Percentiles rank a stretch among this genome's conserved stretches.
phyloP scores from a whole-genome alignment of 2,797 vertebrate species.

The Staurois parvus region DNA sequence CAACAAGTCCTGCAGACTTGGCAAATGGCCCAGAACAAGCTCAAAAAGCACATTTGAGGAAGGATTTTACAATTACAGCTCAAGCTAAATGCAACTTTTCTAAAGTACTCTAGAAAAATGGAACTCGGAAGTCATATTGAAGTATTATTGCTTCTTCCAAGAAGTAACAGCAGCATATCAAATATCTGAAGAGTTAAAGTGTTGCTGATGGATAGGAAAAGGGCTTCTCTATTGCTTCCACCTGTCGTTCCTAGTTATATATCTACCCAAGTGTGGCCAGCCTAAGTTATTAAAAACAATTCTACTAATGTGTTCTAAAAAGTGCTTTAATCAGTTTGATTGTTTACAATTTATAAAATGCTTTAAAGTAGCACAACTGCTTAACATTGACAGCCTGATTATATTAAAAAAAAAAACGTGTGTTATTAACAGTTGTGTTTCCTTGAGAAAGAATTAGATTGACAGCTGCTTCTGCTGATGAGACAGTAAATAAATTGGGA shows the following conservation, averaged over 20 bases:
- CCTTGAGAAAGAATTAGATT: conserved; percentile 1
- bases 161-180: background rate
- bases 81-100: too few species aligned
- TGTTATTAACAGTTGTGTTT: background rate
- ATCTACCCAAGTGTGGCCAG: background rate
- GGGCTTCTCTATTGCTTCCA: background rate
- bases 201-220: background rate
- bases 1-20: background rate
- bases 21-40: background rate
- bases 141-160: background rate
- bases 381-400: background rate
- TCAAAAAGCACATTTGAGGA: background rate
- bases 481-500: conserved; percentile 25
- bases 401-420: background rate
- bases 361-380: background rate
- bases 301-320: background rate
- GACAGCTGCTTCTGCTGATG: background rate
- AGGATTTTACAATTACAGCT: background rate
- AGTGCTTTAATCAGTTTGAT: background rate
- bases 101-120: background rate
- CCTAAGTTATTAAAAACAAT: background rate
- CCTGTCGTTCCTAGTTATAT: background rate
- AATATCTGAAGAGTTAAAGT: background rate
- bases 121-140: background rate
- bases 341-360: background rate